These are phyloP conservation scores for Thyatira batis DNA, from an alignment of 2,888 invertebrate species.

Conservation along the genomic window DNA sequence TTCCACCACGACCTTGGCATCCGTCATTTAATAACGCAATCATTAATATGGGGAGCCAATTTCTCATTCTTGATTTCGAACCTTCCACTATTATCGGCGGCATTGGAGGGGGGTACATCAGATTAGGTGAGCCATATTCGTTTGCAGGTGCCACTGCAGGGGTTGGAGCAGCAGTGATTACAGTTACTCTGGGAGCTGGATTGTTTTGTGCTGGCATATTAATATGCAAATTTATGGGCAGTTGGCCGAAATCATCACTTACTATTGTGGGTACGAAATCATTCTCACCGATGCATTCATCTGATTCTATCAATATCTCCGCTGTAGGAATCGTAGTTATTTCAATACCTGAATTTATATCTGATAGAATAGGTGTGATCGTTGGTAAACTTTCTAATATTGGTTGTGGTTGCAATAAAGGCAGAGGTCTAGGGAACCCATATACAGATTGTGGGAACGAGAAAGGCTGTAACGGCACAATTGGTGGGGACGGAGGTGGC, in stretches of 20 bases:
- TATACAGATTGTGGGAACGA: background rate
- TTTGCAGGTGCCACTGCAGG: conserved; percentile 11
- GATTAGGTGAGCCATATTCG: conserved; percentile 21
- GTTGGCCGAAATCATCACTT: conserved; percentile 2
- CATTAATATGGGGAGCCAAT: conserved; percentile 49
- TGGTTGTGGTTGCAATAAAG: background rate
- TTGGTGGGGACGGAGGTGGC: background rate
- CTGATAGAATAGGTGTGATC: background rate
- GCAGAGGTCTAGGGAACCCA: background rate
- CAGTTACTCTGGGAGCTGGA: conserved; percentile 40
- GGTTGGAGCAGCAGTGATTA: conserved; percentile 24
- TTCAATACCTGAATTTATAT: background rate
- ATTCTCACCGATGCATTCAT: background rate
- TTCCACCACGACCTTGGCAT: conserved; percentile 22
- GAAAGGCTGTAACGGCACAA: background rate
- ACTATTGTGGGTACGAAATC: background rate
- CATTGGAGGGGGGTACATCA: conserved; percentile 8
- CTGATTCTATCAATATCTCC: background rate
- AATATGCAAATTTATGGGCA: conserved; percentile 52
- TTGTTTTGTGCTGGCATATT: conserved; percentile 43
- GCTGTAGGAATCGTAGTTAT: background rate
- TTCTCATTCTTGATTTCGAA: conserved; percentile 40
- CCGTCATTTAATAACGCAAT: conserved; percentile 42
- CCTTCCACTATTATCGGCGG: conserved; percentile 43
- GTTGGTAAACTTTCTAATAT: background rate